Conservation (phyloP, 2,888 invertebrate species). For the Philaethria dido region DNA sequence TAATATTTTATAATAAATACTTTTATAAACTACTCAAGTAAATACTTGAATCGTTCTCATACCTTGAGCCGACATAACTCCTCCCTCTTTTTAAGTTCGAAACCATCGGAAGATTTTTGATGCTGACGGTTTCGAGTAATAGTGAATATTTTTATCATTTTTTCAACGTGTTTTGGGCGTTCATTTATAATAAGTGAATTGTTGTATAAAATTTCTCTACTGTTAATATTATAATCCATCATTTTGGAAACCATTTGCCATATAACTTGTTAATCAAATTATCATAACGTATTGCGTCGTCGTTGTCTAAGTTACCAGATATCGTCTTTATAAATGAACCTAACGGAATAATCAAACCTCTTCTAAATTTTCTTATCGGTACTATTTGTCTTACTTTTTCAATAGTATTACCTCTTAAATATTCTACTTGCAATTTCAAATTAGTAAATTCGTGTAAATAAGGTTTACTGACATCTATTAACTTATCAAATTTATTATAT, state of each 20-base stretch:
- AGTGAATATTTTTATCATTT: no score
- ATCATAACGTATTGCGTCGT: constrained; percentile 45
- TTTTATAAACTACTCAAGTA: no score
- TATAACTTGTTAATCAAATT: constrained; percentile 38
- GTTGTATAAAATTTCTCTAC: no score
- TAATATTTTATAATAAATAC: no score
- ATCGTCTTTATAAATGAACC: constrained; percentile 45
- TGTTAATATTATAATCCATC: no score
- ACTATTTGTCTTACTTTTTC: background rate
- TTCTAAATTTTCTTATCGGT: constrained; percentile 31
- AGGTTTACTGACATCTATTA: constrained; percentile 21
- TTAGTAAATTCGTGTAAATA: constrained; percentile 31
- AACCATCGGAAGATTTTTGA: no score
- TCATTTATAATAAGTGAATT: no score
- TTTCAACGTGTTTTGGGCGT: no score
- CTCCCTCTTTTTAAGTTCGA: no score
- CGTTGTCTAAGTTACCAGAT: constrained; percentile 47
- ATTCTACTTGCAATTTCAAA: constrained; percentile 37
- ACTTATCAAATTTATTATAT: constrained; percentile 23
- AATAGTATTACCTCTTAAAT: constrained; percentile 29
- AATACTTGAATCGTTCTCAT: no score
- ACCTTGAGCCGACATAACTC: no score
- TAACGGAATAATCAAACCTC: constrained; percentile 39
- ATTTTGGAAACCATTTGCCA: background rate
- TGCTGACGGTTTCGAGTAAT: no score